Evolutionary conservation across 2,797 vertebrate species (phyloP).

Genomic region (Cygnus olor): DNA sequence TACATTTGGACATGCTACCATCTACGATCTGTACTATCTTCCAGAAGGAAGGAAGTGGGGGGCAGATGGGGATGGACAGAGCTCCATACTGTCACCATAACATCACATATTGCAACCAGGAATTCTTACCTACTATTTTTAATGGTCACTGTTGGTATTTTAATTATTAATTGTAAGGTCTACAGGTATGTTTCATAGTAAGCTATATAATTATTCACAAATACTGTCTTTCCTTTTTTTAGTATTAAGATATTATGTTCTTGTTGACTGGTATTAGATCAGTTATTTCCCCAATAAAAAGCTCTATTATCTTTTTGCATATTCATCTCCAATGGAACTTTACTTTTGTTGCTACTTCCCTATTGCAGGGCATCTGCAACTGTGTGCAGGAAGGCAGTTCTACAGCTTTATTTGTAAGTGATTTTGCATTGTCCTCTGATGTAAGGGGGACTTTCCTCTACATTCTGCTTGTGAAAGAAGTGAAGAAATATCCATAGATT

Average conservation of each 20-base stretch:
- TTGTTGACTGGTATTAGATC: background rate
- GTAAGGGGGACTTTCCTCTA: background rate
- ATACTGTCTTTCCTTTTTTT: background rate
- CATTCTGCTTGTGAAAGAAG: background rate
- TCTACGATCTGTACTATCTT: background rate
- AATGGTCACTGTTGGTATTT: background rate
- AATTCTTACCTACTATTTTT: background rate
- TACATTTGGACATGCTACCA: background rate
- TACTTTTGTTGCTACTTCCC: background rate
- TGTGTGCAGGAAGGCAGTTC: fast-evolving
- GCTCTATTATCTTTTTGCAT: background rate
- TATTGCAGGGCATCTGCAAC: background rate
- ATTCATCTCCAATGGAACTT: background rate
- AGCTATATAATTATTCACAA: background rate
- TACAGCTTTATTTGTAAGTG: background rate
- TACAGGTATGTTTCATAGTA: background rate
- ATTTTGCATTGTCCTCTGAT: background rate
- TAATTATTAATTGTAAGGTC: background rate
- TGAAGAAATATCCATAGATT: background rate
- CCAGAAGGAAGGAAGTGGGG: too few relatives aligned
- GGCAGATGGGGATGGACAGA: background rate
- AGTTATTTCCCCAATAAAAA: background rate
- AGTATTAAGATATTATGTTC: background rate
- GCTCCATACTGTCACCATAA: background rate
- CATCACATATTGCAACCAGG: background rate